Conservation (phyloP, 2,113 vertebrate species). For the Gallinago jamesoni region DNA sequence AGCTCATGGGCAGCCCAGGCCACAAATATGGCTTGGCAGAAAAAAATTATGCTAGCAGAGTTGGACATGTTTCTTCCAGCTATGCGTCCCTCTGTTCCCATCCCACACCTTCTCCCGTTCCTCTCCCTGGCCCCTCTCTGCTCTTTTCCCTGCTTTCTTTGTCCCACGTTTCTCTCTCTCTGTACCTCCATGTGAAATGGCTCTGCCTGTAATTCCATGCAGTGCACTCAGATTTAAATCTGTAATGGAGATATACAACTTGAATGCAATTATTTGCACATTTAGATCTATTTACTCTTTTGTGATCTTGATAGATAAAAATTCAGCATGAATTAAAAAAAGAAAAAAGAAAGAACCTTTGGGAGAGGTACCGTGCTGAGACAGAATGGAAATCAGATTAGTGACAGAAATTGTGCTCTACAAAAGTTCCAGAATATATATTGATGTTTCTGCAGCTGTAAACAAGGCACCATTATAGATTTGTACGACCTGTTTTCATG, state of each 20-base stretch:
- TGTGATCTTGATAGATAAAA: background rate
- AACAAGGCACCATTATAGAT: slow-evolving; percentile 14
- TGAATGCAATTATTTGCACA: background rate
- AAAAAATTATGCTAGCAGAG: background rate
- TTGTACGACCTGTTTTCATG: background rate
- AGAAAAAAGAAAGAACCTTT: background rate
- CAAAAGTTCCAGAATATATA: background rate
- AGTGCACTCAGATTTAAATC: background rate
- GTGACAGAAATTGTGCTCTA: background rate
- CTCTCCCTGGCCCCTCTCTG: background rate
- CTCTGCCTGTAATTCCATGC: background rate
- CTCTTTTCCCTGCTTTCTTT: background rate
- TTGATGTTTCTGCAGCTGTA: background rate
- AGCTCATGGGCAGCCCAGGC: background rate
- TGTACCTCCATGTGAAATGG: background rate
- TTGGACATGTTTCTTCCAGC: background rate
- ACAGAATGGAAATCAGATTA: background rate
- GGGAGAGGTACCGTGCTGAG: background rate
- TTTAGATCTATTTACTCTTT: background rate
- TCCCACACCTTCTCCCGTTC: background rate
- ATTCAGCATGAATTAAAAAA: background rate
- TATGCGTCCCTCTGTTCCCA: fast-evolving
- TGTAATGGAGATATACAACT: background rate
- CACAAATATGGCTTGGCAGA: background rate
- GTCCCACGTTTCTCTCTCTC: background rate